phyloP scores from a whole-genome alignment of 2,113 vertebrate genomes.

The Paramormyrops kingsleyae region DNA sequence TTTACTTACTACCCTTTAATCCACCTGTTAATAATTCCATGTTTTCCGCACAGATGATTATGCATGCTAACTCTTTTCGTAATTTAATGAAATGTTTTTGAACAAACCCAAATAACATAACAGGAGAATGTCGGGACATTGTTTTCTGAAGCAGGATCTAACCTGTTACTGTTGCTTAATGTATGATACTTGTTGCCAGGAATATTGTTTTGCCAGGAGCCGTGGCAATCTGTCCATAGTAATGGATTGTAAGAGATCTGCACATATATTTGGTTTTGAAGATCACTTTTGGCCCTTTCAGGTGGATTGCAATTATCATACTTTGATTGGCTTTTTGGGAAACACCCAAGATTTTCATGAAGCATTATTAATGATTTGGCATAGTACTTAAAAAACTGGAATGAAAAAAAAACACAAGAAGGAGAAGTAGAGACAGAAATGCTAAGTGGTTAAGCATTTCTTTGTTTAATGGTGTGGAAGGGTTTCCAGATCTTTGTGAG shows the following conservation, averaged over 20 bases:
- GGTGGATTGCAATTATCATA: background rate
- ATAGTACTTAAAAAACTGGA: background rate
- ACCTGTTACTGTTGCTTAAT: background rate
- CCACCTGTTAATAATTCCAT: background rate
- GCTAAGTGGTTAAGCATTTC: conserved; percentile 44
- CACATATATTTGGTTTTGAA: background rate
- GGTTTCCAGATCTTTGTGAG: too few relatives aligned
- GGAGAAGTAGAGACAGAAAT: background rate
- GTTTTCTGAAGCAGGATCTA: background rate
- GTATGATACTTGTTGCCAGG: background rate
- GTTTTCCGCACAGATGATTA: background rate
- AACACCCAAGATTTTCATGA: background rate
- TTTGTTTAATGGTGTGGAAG: conserved; percentile 37
- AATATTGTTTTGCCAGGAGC: background rate
- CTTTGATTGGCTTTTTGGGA: background rate
- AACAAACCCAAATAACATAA: background rate
- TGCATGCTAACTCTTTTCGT: conserved; percentile 1
- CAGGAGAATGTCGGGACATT: background rate
- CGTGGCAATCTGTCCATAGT: background rate
- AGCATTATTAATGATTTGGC: background rate
- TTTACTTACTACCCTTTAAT: conserved; percentile 14
- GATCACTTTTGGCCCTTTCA: background rate
- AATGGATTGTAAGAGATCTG: background rate
- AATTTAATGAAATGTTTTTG: background rate
- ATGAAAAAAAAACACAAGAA: background rate